Conservation (phyloP, 2,888 invertebrate species). For the Chrysopilus asiliformis region DNA sequence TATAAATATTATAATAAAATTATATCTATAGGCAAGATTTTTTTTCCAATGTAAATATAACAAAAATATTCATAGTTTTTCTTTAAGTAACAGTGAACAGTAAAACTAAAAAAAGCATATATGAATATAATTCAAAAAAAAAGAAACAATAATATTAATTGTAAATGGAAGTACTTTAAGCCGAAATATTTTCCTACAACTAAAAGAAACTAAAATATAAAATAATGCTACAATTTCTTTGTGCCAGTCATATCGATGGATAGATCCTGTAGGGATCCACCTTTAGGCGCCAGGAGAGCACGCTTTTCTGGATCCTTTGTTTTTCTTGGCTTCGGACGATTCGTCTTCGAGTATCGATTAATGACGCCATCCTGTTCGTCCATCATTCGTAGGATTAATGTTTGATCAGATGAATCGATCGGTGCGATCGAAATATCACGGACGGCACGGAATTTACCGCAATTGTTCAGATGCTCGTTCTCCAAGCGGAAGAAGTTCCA, state of each 20-base stretch:
- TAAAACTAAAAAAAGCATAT: too few relatives aligned
- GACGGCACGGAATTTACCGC: constrained; percentile 96
- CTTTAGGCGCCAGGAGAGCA: constrained; percentile 38
- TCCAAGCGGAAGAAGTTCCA: constrained; percentile 99
- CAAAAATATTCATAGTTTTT: too few relatives aligned
- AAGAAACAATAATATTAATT: too few relatives aligned
- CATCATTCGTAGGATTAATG: constrained; percentile 85
- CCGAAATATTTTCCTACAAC: too few relatives aligned
- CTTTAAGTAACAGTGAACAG: too few relatives aligned
- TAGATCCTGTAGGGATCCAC: constrained; percentile 31
- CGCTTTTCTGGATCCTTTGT: constrained; percentile 44
- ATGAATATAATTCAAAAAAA: too few relatives aligned
- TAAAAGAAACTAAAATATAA: not conserved
- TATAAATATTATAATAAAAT: too few relatives aligned
- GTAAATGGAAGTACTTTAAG: too few relatives aligned
- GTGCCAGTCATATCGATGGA: constrained; percentile 33
- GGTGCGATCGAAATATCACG: constrained; percentile 94
- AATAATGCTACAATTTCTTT: constrained; percentile 10
- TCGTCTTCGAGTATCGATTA: constrained; percentile 51
- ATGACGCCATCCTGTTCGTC: constrained; percentile 80
- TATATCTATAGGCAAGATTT: too few relatives aligned
- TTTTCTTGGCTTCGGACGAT: constrained; percentile 44
- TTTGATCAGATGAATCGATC: constrained; percentile 84
- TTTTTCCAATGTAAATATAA: too few relatives aligned
- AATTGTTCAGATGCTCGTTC: constrained; percentile 98